phyloP scores from a whole-genome alignment of 2,113 vertebrate genomes.

The Blennius ocellaris region DNA sequence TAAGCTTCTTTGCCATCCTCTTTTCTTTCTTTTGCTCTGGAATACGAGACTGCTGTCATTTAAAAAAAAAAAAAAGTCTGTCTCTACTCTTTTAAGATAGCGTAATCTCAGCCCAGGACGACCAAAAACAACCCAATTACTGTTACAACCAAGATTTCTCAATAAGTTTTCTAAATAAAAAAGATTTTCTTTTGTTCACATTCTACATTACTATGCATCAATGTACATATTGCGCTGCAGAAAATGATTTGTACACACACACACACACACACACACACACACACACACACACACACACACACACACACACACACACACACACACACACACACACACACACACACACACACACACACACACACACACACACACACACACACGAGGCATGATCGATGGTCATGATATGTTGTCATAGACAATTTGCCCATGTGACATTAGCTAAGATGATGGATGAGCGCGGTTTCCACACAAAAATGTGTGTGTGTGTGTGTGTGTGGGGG shows the following conservation, averaged over 20 bases:
- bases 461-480: conserved; percentile 60
- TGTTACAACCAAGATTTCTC: background rate
- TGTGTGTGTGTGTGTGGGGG: conserved; percentile 46
- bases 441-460: conserved; percentile 77
- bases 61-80: background rate
- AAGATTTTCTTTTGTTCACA: background rate
- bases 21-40: background rate
- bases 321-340: background rate
- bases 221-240: background rate
- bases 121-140: background rate
- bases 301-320: too few species aligned
- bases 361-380: conserved; percentile 18
- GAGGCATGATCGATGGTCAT: conserved; percentile 68
- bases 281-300: too few species aligned
- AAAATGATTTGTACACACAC: too few species aligned
- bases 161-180: background rate
- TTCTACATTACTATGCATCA: background rate
- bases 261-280: too few species aligned
- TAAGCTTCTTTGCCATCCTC: background rate
- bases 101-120: background rate
- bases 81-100: conserved; percentile 2
- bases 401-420: conserved; percentile 70
- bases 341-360: conserved; percentile 21
- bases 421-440: conserved; percentile 76
- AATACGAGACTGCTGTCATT: background rate